phyloP scores from a whole-genome alignment of 2,113 vertebrate species.

The Heloderma charlesbogerti region DNA sequence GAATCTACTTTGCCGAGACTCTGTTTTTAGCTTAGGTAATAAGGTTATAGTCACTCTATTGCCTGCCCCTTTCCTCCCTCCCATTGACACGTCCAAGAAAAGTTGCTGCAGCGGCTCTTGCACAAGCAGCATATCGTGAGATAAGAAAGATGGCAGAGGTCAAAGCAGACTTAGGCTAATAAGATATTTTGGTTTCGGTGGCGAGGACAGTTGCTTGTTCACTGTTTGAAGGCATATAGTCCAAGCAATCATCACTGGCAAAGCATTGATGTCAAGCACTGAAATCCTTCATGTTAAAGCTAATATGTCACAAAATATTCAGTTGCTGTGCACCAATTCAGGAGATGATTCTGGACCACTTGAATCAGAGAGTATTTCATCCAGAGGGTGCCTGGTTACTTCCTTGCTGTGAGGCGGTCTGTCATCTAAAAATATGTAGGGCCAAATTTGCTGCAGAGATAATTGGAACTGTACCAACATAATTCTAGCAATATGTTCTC shows the following conservation, averaged over 20 bases:
- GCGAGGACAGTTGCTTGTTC: background rate
- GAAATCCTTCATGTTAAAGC: background rate
- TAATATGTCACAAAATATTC: background rate
- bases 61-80: background rate
- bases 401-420: background rate
- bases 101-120: background rate
- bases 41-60: background rate
- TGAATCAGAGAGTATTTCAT: background rate
- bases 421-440: constrained; percentile 17
- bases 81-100: constrained; percentile 3
- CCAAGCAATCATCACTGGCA: rapidly evolving
- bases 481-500: background rate
- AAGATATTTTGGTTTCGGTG: background rate
- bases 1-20: background rate
- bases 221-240: background rate
- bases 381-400: background rate
- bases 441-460: background rate
- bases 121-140: constrained; percentile 3
- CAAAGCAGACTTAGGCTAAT: constrained; percentile 1
- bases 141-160: constrained; percentile 26
- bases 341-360: background rate
- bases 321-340: background rate
- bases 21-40: background rate
- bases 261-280: background rate
- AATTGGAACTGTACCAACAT: background rate